A percentile compares a stretch with the other conserved stretches of the same genome.
These are phyloP conservation scores for Pedionomus torquatus DNA, from an alignment of 2,113 vertebrate species.

Conservation along the genomic window DNA sequence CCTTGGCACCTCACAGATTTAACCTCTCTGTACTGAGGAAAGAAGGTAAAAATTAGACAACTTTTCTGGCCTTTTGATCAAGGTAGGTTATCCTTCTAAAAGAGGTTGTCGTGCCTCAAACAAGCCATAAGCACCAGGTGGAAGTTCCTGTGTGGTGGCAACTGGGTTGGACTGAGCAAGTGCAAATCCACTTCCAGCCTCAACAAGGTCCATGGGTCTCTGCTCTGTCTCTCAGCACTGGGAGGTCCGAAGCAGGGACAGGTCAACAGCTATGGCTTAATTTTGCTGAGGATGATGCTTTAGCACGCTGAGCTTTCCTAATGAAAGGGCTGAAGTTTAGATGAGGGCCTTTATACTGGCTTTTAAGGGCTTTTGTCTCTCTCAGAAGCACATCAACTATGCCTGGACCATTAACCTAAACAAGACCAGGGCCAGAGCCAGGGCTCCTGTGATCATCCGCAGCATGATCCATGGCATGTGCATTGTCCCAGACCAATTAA, in stretches of 20 bases:
- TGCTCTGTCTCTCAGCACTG: not conserved
- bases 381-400: not conserved
- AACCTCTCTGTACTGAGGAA: not conserved
- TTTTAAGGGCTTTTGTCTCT: not conserved
- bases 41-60: not conserved
- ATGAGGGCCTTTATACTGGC: not conserved
- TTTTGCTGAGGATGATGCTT: not conserved
- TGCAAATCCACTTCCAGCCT: not conserved
- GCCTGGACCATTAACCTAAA: not conserved
- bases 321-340: not conserved
- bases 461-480: not conserved
- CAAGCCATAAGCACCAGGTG: not conserved
- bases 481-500: not conserved
- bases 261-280: not conserved
- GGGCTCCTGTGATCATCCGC: not conserved
- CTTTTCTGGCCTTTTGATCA: not conserved
- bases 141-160: not conserved
- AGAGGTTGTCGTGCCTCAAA: not conserved
- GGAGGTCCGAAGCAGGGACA: not conserved
- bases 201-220: rapidly evolving
- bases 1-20: not conserved
- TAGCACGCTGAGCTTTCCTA: rapidly evolving
- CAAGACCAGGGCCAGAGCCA: not conserved
- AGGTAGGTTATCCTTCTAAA: not conserved
- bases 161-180: not conserved